phyloP scores from a whole-genome alignment of 2,888 invertebrate genomes.

The Patella pellucida region DNA sequence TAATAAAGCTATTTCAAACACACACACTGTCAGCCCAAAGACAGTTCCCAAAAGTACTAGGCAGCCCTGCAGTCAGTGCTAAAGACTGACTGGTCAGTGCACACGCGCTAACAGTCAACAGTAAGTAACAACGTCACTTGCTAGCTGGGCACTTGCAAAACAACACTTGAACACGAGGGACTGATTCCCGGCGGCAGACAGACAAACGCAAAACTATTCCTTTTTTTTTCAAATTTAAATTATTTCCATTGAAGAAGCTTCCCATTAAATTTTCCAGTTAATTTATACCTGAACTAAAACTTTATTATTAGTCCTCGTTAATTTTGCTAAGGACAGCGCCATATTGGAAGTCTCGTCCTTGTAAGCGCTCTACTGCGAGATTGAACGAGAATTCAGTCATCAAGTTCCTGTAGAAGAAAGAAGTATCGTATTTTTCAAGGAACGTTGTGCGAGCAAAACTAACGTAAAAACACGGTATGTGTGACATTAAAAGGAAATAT shows the following conservation, averaged over 20 bases:
- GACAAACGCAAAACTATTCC: neutral
- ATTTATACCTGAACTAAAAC: too few relatives aligned
- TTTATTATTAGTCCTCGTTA: neutral
- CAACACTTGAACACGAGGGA: too few relatives aligned
- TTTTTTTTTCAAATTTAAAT: neutral
- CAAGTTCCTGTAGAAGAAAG: constrained; percentile 2
- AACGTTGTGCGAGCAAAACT: neutral
- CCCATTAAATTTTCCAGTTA: too few relatives aligned
- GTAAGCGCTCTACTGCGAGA: neutral
- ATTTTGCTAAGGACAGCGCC: neutral
- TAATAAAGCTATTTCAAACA: too few relatives aligned
- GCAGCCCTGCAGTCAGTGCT: too few relatives aligned
- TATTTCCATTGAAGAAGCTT: neutral
- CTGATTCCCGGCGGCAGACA: neutral
- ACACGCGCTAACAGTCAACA: too few relatives aligned
- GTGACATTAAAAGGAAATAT: too few relatives aligned
- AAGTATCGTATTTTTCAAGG: neutral
- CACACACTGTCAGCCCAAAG: too few relatives aligned
- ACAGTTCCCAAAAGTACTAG: too few relatives aligned
- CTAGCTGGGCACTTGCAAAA: too few relatives aligned
- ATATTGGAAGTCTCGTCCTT: constrained; percentile 6
- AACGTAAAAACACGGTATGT: constrained; percentile 1
- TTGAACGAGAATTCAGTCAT: neutral
- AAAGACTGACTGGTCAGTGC: too few relatives aligned
- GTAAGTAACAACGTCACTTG: too few relatives aligned